phyloP scores from a whole-genome alignment of 2,113 vertebrate genomes.

The Regulus satrapa region DNA sequence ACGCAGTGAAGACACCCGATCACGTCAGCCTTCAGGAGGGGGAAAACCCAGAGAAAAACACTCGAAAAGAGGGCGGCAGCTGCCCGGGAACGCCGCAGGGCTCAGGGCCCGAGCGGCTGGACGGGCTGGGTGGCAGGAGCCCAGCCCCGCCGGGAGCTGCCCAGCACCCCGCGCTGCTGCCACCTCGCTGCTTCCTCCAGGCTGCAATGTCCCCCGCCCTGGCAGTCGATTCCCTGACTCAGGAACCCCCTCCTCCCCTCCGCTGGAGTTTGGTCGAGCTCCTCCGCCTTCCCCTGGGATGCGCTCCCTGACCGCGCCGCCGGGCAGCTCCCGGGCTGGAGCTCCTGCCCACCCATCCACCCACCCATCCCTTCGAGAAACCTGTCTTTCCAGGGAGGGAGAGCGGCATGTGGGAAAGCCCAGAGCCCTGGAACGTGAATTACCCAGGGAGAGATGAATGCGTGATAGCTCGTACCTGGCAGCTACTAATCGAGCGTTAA shows the following conservation, averaged over 20 bases:
- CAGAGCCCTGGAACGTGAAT: constrained; percentile 49
- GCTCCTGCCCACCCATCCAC: constrained; percentile 25
- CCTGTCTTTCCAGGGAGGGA: constrained; percentile 66
- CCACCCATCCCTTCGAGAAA: constrained; percentile 36
- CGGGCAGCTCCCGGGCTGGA: background rate
- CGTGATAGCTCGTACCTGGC: constrained; percentile 64
- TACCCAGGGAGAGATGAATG: constrained; percentile 61
- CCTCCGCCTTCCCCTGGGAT: background rate
- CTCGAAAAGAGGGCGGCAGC: background rate
- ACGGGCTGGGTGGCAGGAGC: background rate
- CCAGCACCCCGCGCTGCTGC: background rate
- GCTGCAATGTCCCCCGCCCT: background rate
- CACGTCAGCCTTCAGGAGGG: background rate
- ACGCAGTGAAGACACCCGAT: background rate
- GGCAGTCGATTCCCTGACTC: no score
- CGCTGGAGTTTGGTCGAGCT: fast-evolving
- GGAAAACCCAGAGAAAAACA: constrained; percentile 1
- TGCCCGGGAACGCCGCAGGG: background rate
- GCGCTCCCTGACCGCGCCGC: background rate
- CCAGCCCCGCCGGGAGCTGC: constrained; percentile 8
- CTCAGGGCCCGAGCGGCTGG: background rate
- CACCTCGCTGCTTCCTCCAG: constrained; percentile 38
- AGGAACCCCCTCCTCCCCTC: background rate
- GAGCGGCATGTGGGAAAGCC: constrained; percentile 57
- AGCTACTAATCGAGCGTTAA: constrained; percentile 34